A percentile compares a stretch with the other conserved stretches of the same genome.
phyloP scores from a whole-genome alignment of 2,113 vertebrate genomes.

The Hiodon tergisus region DNA sequence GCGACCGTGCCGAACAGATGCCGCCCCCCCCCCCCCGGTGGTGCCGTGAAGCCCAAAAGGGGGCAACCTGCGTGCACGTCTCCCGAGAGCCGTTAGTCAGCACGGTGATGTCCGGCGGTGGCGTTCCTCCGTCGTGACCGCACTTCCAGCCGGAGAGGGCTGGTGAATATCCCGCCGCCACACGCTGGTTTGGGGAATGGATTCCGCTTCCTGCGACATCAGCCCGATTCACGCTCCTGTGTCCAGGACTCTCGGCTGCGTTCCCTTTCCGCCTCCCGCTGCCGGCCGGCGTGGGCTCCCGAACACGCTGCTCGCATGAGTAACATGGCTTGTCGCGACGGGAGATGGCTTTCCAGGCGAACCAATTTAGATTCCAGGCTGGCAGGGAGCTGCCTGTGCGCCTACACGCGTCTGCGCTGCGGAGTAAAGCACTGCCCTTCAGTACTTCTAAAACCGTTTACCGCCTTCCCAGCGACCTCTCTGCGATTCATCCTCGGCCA shows the following conservation, averaged over 20 bases:
- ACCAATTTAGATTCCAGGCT: constrained; percentile 32
- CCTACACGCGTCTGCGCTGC: constrained; percentile 1
- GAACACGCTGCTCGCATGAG: constrained; percentile 31
- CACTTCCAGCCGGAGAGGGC: neutral
- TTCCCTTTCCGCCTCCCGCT: constrained; percentile 6
- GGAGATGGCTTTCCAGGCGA: constrained; percentile 33
- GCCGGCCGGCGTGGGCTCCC: neutral
- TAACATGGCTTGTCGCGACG: constrained; percentile 23
- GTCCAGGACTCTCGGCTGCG: neutral
- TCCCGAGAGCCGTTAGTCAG: neutral
- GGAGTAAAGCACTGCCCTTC: neutral
- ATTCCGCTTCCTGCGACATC: constrained; percentile 12
- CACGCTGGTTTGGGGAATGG: neutral
- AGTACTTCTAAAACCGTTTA: too few species aligned
- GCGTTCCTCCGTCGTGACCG: neutral
- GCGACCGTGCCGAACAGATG: too few species aligned
- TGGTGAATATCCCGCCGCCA: constrained; percentile 1
- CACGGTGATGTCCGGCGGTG: neutral
- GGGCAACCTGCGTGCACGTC: neutral
- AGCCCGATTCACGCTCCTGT: constrained; percentile 4
- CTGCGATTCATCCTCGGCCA: too few species aligned
- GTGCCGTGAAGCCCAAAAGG: too few species aligned
- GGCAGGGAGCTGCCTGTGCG: constrained; percentile 14
- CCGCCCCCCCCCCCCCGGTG: too few species aligned
- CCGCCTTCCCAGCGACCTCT: too few species aligned